Evolutionary conservation across 2,888 invertebrate genomes (phyloP).

Genomic region (Mechanitis messenoides): DNA sequence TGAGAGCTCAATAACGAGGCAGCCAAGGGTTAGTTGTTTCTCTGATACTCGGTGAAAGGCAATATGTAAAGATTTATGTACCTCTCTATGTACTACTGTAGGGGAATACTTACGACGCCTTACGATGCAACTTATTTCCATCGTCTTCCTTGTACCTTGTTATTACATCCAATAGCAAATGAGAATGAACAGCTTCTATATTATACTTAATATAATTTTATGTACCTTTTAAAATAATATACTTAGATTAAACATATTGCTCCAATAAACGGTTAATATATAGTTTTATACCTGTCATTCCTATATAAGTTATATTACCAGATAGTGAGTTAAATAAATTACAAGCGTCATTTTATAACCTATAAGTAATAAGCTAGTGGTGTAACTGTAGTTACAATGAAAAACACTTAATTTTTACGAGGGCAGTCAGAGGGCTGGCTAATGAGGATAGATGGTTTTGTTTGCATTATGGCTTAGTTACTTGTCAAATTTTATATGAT

Average conservation of each 20-base stretch:
- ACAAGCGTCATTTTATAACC: not conserved
- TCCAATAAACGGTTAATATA: not conserved
- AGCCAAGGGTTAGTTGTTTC: constrained; percentile 76
- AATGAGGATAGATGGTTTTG: constrained; percentile 20
- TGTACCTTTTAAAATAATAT: not conserved
- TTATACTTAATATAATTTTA: not conserved
- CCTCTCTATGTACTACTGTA: constrained; percentile 45
- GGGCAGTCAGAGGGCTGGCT: constrained; percentile 18
- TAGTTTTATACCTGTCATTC: too few species aligned
- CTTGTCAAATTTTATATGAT: too few species aligned
- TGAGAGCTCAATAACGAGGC: constrained; percentile 77
- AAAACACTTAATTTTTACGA: constrained; percentile 20
- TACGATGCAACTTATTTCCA: constrained; percentile 59
- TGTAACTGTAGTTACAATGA: constrained; percentile 1
- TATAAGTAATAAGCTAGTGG: constrained; percentile 10
- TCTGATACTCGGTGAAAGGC: constrained; percentile 60
- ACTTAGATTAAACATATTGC: not conserved
- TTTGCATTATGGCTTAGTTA: constrained; percentile 15
- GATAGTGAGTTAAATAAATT: too few species aligned
- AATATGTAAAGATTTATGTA: constrained; percentile 74
- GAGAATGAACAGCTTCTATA: constrained; percentile 13
- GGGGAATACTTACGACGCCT: constrained; percentile 55
- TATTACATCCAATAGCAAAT: constrained; percentile 16
- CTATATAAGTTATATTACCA: too few species aligned
- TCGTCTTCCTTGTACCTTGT: constrained; percentile 41